Evolutionary conservation across 2,797 vertebrate species (phyloP), one percentile per base, ranked within the genome.

Genomic region (Staurois parvus): DNA sequence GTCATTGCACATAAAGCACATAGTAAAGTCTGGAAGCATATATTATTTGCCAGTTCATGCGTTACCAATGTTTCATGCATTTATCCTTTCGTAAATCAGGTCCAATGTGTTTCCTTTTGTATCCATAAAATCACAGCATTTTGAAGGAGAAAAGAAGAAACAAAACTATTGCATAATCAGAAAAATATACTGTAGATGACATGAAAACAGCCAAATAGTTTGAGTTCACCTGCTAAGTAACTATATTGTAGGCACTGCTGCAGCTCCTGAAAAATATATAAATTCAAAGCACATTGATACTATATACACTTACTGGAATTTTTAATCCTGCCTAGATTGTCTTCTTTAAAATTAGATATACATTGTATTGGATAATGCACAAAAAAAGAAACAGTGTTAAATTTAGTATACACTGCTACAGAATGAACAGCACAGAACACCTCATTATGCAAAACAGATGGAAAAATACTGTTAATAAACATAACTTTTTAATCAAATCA

Each of bases 371-470:
- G 6, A 62, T 29, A 62, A 30, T 2, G 19, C 67, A 8, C 1
- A 15, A 17, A 45, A 52, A 52, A 52, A 19, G 48, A 52, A 52
- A 19, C 48, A 4, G 48, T 19, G 17, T 17, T 52, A 52, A 19
- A 52, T 59, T 59, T 59, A 24, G 52, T 59, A 59, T 21, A 7
- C 52, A 7, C 52, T 24, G 11, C 45, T 40, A 81, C 24, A 78
- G 26, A 40, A 79, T 67, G 13, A 29, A 7, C 56, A 78, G 59
- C 67, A 67, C 64, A 73, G 87, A 86, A 90, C 84, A 88, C 48
- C 90, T 92, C 89, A 91, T 92, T 88, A 90, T 87, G 91, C 87
- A 89, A 88, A 72, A 84, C 84, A 13, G 37, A 86, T 79, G 32
- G 0, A 26, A 83, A 86, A 85, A 85, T 87, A 91, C 73, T 75